Percentiles rank a stretch among this genome's conserved stretches.
phyloP scores from a whole-genome alignment of 2,113 vertebrate species.

The Chunga burmeisteri region DNA sequence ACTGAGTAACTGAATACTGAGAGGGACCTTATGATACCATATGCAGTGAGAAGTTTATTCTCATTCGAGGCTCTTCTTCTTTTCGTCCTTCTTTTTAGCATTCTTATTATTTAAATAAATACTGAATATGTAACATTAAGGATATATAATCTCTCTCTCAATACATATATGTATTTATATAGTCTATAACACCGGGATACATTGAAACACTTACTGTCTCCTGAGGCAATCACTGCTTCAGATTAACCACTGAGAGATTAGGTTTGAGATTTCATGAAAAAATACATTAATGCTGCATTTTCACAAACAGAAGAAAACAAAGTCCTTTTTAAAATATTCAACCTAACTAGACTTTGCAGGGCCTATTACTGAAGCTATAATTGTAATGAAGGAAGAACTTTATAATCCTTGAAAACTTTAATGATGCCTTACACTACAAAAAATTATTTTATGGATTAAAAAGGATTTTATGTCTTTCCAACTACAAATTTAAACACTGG shows the following conservation, averaged over 20 bases:
- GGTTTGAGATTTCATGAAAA: background rate
- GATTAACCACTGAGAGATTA: background rate
- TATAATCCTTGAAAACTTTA: background rate
- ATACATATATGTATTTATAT: background rate
- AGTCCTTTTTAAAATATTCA: background rate
- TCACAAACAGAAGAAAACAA: background rate
- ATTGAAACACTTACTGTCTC: background rate
- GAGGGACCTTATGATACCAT: conserved; percentile 78
- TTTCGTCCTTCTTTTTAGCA: background rate
- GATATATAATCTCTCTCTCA: background rate
- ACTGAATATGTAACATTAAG: background rate
- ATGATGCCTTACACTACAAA: background rate
- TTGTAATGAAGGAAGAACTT: background rate
- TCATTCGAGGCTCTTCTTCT: background rate
- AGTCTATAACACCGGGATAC: background rate
- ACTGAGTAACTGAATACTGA: conserved; percentile 49
- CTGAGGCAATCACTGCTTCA: background rate
- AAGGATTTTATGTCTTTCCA: background rate
- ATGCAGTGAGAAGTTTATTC: background rate
- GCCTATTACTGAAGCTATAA: background rate
- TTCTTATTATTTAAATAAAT: background rate
- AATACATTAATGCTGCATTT: background rate
- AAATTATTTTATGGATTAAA: background rate
- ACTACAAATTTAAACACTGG: background rate
- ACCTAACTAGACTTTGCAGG: background rate